These are phyloP conservation scores for Pampusana beccarii DNA, from an alignment of 2,113 vertebrate species.

Conservation along the genomic window DNA sequence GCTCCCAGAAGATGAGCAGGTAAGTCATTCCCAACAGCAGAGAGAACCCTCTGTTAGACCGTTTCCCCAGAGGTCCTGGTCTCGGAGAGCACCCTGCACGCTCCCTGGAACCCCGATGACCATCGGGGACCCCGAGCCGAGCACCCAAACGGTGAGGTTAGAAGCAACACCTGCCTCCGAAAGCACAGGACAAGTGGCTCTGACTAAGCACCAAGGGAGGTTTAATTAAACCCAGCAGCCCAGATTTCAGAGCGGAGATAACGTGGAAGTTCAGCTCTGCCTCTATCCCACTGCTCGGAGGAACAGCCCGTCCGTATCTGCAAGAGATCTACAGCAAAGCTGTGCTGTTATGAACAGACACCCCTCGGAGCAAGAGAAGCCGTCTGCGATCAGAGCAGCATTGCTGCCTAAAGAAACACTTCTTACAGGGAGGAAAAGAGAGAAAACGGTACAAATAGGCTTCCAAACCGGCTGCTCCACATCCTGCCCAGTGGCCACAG, in stretches of 20 bases:
- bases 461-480: not conserved
- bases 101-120: not conserved
- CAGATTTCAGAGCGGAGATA: not conserved
- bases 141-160: not conserved
- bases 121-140: not conserved
- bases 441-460: not conserved
- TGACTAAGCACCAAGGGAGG: not conserved
- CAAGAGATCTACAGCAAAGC: not conserved
- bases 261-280: not conserved
- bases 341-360: not conserved
- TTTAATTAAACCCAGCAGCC: not conserved
- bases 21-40: not conserved
- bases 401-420: not conserved
- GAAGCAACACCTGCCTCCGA: not conserved
- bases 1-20: not conserved
- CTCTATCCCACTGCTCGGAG: not conserved
- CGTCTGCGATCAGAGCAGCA: accelerated
- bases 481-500: not conserved
- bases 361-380: not conserved
- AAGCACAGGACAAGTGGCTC: not conserved
- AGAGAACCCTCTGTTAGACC: accelerated
- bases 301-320: accelerated
- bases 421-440: not conserved
- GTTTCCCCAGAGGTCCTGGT: not conserved
- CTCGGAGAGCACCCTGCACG: accelerated